Evolutionary conservation across 2,113 vertebrate species (phyloP), one percentile per base, ranked within the genome.

Genomic region (Tringa solitaria): DNA sequence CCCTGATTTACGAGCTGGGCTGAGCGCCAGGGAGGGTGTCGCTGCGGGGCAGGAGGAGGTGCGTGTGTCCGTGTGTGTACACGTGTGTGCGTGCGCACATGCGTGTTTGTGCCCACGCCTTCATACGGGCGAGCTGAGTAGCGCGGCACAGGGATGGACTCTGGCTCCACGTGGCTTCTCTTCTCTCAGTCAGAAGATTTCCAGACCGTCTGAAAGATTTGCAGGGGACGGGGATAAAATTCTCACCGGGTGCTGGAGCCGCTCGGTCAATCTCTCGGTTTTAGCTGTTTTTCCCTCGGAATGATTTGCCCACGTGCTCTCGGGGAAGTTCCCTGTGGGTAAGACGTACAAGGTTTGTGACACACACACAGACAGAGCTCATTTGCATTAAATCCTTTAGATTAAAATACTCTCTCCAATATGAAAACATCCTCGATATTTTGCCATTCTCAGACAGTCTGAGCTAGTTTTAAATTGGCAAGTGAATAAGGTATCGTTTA

Each of bases 101-200:
- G 12, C 23, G 81, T 14, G 57, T 21, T 63, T 21, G 56, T 21
- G 33, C 1, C 19, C 15, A 1, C 46, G 39, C 73, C 61, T 69
- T 50, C n/a, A 7, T 2, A 32, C 0, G 8, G 59, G 35, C 32
- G 26, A 19, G 6, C 2, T 16, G 59, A 28, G 50, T 10, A 20
- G 57, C 6, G 2, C 3, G 27, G 41, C 5, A 2, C 51, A 23
- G 32, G 35, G 41, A 14, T 0, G 8, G 68, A 8, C 41, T 45
- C 43, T 28, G 69, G 21, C 76, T 67, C 60, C 63, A 22, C 4
- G 33, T 53, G 5, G 20, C 37, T 74, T 45, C 89, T 39, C 12
- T 60, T 32, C 51, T 22, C 43, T 30, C 70, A 24, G 3, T 23
- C 65, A 21, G 78, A 51, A 28, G 33, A 6, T 50, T 39, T 81